phyloP scores from a whole-genome alignment of 2,888 invertebrate species.

The Oxystoma pomonae region DNA sequence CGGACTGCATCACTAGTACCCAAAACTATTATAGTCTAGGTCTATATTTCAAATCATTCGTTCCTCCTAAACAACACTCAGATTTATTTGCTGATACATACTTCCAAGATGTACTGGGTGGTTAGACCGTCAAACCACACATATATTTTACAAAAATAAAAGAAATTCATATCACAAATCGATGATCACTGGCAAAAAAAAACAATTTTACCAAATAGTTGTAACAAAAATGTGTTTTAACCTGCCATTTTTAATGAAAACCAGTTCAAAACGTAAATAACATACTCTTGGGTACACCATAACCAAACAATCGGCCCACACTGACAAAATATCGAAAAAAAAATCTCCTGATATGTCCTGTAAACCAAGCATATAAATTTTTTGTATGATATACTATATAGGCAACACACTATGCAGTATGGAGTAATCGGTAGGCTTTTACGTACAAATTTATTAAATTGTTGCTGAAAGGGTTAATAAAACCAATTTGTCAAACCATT shows the following conservation, averaged over 20 bases:
- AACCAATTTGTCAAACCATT: too few species aligned
- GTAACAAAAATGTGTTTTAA: neutral
- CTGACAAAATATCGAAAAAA: neutral
- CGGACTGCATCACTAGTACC: too few species aligned
- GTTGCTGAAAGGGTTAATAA: slow-evolving; percentile 1
- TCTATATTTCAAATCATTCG: too few species aligned
- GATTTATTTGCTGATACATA: too few species aligned
- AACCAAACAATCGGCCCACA: slow-evolving; percentile 1
- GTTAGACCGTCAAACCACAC: slow-evolving; percentile 2
- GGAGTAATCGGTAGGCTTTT: slow-evolving; percentile 1
- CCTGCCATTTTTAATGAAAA: slow-evolving; percentile 1
- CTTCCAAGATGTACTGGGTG: neutral
- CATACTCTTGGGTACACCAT: neutral
- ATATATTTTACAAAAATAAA: slow-evolving; percentile 4
- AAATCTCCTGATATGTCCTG: neutral
- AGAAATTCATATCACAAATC: neutral
- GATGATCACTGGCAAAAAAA: slow-evolving; percentile 1
- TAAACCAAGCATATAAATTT: neutral
- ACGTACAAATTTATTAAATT: slow-evolving; percentile 1
- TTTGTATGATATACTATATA: neutral
- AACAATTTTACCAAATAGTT: neutral
- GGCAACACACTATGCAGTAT: slow-evolving; percentile 3
- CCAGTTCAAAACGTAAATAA: slow-evolving; percentile 1
- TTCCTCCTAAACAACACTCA: too few species aligned
- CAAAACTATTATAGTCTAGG: too few species aligned